Evolutionary conservation across 2,888 invertebrate species (phyloP).

Genomic region (Margaritifera margaritifera): DNA sequence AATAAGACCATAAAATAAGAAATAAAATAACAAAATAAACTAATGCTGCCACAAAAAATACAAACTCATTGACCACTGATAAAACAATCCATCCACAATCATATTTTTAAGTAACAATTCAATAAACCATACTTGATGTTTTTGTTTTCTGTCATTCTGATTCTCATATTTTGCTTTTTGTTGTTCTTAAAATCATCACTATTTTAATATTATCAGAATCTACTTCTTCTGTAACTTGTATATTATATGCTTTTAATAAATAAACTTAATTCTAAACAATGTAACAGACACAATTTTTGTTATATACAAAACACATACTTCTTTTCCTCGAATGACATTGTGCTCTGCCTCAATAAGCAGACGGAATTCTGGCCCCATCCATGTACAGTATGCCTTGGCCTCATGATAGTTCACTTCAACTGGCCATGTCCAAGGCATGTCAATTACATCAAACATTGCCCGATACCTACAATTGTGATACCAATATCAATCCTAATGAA

Average conservation of each 20-base stretch:
- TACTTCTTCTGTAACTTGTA: too few species aligned
- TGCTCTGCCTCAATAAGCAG: conserved; percentile 69
- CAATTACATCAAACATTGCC: conserved; percentile 67
- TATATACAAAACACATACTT: conserved; percentile 38
- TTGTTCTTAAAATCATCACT: too few species aligned
- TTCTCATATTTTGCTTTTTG: too few species aligned
- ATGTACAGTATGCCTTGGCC: conserved; percentile 69
- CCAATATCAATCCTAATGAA: too few species aligned
- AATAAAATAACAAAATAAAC: conserved; percentile 1
- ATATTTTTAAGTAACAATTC: too few species aligned
- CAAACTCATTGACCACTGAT: neutral
- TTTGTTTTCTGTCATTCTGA: too few species aligned
- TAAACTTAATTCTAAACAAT: neutral
- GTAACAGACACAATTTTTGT: neutral
- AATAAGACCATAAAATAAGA: neutral
- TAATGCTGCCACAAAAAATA: neutral
- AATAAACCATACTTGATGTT: too few species aligned
- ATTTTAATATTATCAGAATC: too few species aligned
- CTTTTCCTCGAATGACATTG: conserved; percentile 59
- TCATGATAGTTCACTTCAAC: conserved; percentile 71
- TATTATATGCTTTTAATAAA: too few species aligned
- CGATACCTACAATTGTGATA: conserved; percentile 55
- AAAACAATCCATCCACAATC: too few species aligned
- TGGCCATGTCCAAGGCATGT: conserved; percentile 70
- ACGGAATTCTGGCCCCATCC: conserved; percentile 68